phyloP scores from a whole-genome alignment of 2,113 vertebrate species.

The Peromyscus californicus region DNA sequence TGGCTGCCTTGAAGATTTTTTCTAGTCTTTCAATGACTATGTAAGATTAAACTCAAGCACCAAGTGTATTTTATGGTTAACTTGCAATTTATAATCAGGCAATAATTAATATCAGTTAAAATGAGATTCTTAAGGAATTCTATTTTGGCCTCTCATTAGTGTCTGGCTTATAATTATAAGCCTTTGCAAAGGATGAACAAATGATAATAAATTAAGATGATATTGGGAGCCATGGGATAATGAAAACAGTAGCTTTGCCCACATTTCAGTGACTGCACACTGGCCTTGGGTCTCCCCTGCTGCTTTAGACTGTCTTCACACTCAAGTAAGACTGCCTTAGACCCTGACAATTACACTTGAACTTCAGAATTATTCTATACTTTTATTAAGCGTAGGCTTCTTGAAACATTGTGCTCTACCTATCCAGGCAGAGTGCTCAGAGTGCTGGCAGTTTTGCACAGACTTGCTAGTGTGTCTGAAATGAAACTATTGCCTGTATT shows the following conservation, averaged over 20 bases:
- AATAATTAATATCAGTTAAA: constrained; percentile 86
- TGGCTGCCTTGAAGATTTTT: neutral
- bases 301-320: neutral
- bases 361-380: constrained; percentile 40
- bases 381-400: neutral
- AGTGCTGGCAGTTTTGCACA: neutral
- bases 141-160: constrained; percentile 84
- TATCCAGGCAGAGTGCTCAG: neutral
- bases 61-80: constrained; percentile 79
- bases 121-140: constrained; percentile 86
- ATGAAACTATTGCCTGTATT: neutral
- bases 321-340: neutral
- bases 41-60: constrained; percentile 77
- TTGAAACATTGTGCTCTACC: neutral
- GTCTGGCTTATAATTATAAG: constrained; percentile 86
- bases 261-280: constrained; percentile 66
- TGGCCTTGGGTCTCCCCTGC: constrained; percentile 18
- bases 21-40: constrained; percentile 54
- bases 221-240: constrained; percentile 70
- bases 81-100: constrained; percentile 81
- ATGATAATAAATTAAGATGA: constrained; percentile 82
- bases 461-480: neutral
- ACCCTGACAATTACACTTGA: neutral
- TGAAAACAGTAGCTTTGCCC: constrained; percentile 69
- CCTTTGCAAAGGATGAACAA: constrained; percentile 83